Evolutionary conservation across 2,888 invertebrate species (phyloP).

Genomic region (Troides oblongomaculatus): DNA sequence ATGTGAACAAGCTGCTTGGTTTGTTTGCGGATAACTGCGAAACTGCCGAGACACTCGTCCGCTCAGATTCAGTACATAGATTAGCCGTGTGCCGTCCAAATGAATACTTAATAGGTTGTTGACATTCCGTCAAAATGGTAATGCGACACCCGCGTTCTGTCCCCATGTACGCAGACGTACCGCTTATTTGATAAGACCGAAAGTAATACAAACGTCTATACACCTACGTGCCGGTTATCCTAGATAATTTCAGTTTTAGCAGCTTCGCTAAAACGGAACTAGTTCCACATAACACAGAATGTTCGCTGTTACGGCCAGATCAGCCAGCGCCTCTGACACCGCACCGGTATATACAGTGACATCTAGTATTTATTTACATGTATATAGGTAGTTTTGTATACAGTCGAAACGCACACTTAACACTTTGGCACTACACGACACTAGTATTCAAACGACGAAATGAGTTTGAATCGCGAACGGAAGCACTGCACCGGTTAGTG

Average conservation of each 20-base stretch:
- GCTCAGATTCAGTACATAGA: slow-evolving; percentile 36
- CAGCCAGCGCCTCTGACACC: slow-evolving; percentile 60
- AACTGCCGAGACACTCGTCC: slow-evolving; percentile 23
- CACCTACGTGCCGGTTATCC: slow-evolving; percentile 47
- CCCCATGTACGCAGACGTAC: slow-evolving; percentile 52
- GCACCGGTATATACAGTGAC: slow-evolving; percentile 62
- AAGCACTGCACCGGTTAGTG: slow-evolving; percentile 65
- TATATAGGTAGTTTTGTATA: slow-evolving; percentile 57
- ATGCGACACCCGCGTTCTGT: slow-evolving; percentile 54
- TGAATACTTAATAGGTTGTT: slow-evolving; percentile 59
- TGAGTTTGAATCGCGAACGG: slow-evolving; percentile 69
- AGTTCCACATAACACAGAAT: slow-evolving; percentile 67
- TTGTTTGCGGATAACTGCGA: slow-evolving; percentile 33
- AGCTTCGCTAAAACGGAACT: slow-evolving; percentile 56
- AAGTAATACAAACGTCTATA: slow-evolving; percentile 49
- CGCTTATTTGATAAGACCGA: slow-evolving; percentile 51
- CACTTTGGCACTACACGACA: slow-evolving; percentile 74
- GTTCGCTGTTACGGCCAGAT: slow-evolving; percentile 61
- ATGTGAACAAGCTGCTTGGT: slow-evolving; percentile 15
- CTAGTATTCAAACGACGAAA: slow-evolving; percentile 51
- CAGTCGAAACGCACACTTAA: slow-evolving; percentile 57
- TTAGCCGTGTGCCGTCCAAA: slow-evolving; percentile 46
- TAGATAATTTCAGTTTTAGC: slow-evolving; percentile 61
- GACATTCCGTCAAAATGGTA: slow-evolving; percentile 60
- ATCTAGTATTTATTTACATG: slow-evolving; percentile 65